Evolutionary conservation across 1,140 invertebrate species (phyloP).

Genomic region (Achatina immaculata): DNA sequence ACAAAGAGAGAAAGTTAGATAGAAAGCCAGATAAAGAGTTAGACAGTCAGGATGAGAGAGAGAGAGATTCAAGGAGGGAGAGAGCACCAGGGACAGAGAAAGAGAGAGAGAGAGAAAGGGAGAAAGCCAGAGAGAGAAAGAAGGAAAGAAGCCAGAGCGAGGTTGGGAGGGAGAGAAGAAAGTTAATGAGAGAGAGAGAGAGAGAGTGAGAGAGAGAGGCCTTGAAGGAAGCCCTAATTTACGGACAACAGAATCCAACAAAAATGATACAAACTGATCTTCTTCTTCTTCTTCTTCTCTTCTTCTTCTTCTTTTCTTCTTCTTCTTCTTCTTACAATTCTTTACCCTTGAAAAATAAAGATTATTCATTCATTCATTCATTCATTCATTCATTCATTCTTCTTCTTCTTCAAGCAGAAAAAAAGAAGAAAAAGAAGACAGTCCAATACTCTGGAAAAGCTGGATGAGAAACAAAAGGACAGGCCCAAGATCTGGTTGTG

Average conservation of each 20-base stretch:
- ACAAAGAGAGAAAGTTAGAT: constrained; percentile 11
- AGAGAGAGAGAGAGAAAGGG: constrained; percentile 17
- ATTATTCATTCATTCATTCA: too few species aligned
- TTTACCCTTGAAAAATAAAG: too few species aligned
- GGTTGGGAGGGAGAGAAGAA: not conserved
- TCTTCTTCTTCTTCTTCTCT: too few species aligned
- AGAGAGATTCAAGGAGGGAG: not conserved
- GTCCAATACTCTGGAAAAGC: too few species aligned
- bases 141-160: not conserved
- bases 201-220: not conserved
- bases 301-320: too few species aligned
- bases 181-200: not conserved
- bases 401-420: too few species aligned
- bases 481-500: too few species aligned
- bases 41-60: not conserved
- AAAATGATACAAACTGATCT: too few species aligned
- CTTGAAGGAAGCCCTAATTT: not conserved
- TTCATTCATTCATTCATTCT: too few species aligned
- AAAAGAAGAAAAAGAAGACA: too few species aligned
- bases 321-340: too few species aligned
- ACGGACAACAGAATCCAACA: not conserved
- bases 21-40: not conserved
- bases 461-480: too few species aligned
- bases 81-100: not conserved
- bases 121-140: not conserved